Percentiles rank a stretch among this genome's conserved stretches.
These are phyloP conservation scores for Solenopsis fugax DNA, from an alignment of 1,140 invertebrate species.

Conservation along the genomic window DNA sequence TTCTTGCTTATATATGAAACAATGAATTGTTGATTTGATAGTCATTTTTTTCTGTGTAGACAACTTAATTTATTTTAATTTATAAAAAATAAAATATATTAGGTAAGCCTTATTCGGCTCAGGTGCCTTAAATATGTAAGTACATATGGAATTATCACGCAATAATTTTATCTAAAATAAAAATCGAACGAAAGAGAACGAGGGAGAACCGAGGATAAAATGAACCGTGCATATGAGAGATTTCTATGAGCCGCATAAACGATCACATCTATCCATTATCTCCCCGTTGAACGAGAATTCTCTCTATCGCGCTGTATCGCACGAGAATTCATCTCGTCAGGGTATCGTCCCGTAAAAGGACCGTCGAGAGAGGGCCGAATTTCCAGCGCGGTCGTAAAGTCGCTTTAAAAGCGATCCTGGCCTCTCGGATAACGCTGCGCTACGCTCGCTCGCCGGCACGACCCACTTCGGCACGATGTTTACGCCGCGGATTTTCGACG, in stretches of 20 bases:
- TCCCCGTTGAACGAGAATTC: conserved; percentile 53
- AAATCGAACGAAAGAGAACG: not conserved
- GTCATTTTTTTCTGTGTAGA: too few relatives aligned
- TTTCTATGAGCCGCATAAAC: conserved; percentile 11
- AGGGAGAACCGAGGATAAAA: not conserved
- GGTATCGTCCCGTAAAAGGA: conserved; percentile 66
- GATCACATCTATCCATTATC: conserved; percentile 46
- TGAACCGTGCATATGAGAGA: not conserved
- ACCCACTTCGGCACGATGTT: conserved; percentile 62
- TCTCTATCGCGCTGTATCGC: conserved; percentile 49
- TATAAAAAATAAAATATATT: too few relatives aligned
- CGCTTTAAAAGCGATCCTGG: conserved; percentile 63
- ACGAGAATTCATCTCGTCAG: conserved; percentile 66
- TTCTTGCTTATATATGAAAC: too few relatives aligned
- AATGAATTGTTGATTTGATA: too few relatives aligned
- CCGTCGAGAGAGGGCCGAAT: conserved; percentile 51
- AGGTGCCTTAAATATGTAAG: too few relatives aligned
- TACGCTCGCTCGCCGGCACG: conserved; percentile 5
- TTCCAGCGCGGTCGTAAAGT: conserved; percentile 67
- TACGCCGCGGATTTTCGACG: conserved; percentile 45
- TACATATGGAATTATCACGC: too few relatives aligned
- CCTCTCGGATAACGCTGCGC: conserved; percentile 51
- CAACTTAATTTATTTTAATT: too few relatives aligned
- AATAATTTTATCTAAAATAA: not conserved
- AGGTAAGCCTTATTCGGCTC: too few relatives aligned